phyloP scores from a whole-genome alignment of 1,140 invertebrate species.

The Palaemon carinicauda region DNA sequence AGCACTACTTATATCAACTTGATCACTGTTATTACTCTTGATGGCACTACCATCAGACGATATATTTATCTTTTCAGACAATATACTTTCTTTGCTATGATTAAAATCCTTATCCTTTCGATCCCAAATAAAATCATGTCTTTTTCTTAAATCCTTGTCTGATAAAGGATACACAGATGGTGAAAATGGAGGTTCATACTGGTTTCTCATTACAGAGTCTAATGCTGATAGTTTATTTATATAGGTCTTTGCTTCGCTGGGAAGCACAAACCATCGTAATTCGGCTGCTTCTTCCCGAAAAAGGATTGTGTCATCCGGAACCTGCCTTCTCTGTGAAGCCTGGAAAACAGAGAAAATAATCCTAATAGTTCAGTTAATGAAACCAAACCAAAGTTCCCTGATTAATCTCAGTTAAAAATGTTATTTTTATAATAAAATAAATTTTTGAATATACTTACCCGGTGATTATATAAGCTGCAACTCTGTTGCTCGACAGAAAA shows the following conservation, averaged over 20 bases:
- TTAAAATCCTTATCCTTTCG: neutral
- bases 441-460: too few relatives aligned
- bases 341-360: slow-evolving; percentile 61
- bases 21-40: neutral
- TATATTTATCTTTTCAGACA: too few relatives aligned
- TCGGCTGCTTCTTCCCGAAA: slow-evolving; percentile 74
- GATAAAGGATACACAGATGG: slow-evolving; percentile 14
- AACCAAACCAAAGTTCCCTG: too few relatives aligned
- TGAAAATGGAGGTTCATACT: neutral
- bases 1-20: neutral
- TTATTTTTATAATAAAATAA: too few relatives aligned
- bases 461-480: too few relatives aligned
- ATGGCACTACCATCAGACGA: too few relatives aligned
- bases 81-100: neutral
- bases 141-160: neutral
- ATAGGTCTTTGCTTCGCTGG: slow-evolving; percentile 66
- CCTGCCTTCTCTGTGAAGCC: slow-evolving; percentile 76
- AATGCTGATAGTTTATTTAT: slow-evolving; percentile 48
- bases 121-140: slow-evolving; percentile 39
- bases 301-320: slow-evolving; percentile 78
- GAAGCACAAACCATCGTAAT: slow-evolving; percentile 85
- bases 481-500: too few relatives aligned
- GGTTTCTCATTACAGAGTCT: neutral
- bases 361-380: too few relatives aligned
- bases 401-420: too few relatives aligned